Base-by-base conservation (phyloP, 2,797 vertebrate species). In the Tachyglossus aculeatus region DNA sequence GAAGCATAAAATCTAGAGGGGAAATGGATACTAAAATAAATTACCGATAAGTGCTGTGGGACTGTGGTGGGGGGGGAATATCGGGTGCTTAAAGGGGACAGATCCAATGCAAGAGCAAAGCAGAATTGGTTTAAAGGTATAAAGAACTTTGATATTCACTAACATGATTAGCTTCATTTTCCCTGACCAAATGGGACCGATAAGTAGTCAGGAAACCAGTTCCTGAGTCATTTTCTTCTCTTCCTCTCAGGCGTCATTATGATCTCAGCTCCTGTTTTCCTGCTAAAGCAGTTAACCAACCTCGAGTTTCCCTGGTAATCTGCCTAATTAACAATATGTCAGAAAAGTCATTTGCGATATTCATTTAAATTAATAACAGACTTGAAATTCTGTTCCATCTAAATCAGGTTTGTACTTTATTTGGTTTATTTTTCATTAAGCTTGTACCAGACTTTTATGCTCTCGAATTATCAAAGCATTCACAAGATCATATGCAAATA, bases 301-400 rank as follows among this genome's bases (percentile, higher is more conserved):
- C 2, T 40, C 71, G 5, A 67, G 51, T 68, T 58, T 57, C 24
- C 51, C 67, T 38, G 71, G 44, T 60, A 80, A 67, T 82, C 68
- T 89, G 82, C 64, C 69, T 73, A 82, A 84, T 48, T 86, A 91
- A 88, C 55, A 53, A 80, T 68, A 65, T 53, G 74, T 78, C 84
- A 82, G 83, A 67, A 76, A 67, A 58, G 64, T 53, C 88, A 85
- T 88, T 86, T 71, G 64, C 63, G 81, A 77, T 81, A 92, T 92
- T 90, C 86, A 88, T 92, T 90, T 91, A 74, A 80, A 74, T 90
- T 90, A 89, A 83, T 80, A 80, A 59, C 72, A 85, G 84, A 89
- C 84, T 80, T 74, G 67, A 72, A 67, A 79, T 67, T 67, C 68
- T 39, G 84, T 87, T 82, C 81, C 70, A 71, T 65, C 58, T 63